A percentile compares a stretch with the other conserved stretches of the same genome.
phyloP scores from a whole-genome alignment of 2,797 vertebrate genomes.

The Zalophus californianus region DNA sequence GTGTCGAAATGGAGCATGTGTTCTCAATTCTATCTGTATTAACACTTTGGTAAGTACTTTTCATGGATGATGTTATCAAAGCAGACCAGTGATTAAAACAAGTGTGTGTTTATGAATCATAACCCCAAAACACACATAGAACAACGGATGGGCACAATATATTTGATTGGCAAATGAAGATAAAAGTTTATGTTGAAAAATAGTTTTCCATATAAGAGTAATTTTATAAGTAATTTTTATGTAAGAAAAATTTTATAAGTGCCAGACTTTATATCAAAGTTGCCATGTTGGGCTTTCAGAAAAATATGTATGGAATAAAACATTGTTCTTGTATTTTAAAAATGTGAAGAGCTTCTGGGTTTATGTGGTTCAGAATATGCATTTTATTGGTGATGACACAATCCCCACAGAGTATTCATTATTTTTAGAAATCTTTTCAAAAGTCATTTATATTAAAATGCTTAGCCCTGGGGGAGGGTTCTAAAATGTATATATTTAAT shows the following conservation, averaged over 20 bases:
- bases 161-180: neutral
- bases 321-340: conserved; percentile 4
- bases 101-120: neutral
- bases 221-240: conserved; percentile 1
- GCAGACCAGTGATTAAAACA: neutral
- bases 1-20: conserved; percentile 96
- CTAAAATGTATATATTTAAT: neutral
- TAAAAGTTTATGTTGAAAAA: neutral
- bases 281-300: neutral
- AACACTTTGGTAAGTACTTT: conserved; percentile 94
- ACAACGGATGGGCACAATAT: neutral
- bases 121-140: neutral
- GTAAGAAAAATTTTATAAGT: neutral
- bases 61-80: conserved; percentile 61
- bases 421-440: conserved; percentile 28
- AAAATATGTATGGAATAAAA: conserved; percentile 36
- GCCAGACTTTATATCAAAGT: neutral
- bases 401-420: neutral
- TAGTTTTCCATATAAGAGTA: neutral
- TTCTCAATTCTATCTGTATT: conserved; percentile 94
- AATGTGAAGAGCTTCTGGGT: neutral
- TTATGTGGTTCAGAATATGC: neutral
- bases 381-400: neutral
- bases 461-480: neutral
- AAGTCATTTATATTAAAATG: conserved; percentile 38